phyloP scores from a whole-genome alignment of 2,113 vertebrate genomes.

The Zapornia atra region DNA sequence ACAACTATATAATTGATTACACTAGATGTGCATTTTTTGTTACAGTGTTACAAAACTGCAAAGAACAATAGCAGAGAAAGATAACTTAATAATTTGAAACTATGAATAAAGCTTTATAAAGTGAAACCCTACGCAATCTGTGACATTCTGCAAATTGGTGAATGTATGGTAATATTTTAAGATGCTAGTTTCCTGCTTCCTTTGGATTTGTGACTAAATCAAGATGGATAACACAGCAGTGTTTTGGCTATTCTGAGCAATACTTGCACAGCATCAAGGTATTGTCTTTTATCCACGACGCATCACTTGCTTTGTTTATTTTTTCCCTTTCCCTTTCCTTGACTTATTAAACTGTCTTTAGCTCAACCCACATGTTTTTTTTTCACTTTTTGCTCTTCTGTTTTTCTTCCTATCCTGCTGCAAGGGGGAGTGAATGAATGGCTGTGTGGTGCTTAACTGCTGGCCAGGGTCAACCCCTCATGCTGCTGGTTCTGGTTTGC shows the following conservation, averaged over 20 bases:
- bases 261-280: background rate
- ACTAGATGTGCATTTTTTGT: rapidly evolving
- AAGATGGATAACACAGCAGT: background rate
- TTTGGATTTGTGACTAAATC: background rate
- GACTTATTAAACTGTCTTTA: background rate
- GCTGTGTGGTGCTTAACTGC: background rate
- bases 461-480: background rate
- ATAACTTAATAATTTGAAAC: background rate
- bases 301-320: background rate
- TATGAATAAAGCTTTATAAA: background rate
- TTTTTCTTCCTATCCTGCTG: background rate
- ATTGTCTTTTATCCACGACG: background rate
- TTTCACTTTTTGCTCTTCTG: background rate
- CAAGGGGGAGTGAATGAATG: background rate
- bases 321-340: background rate
- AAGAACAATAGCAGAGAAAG: background rate
- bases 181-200: background rate
- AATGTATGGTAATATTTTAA: background rate
- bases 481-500: background rate
- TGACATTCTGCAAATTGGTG: background rate
- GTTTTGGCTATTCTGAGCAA: background rate
- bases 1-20: background rate
- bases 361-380: background rate
- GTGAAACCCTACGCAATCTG: background rate
- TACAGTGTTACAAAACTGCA: background rate